These are phyloP conservation scores for Mormoops blainvillei DNA, from an alignment of 2,113 vertebrate species.

Conservation along the genomic window DNA sequence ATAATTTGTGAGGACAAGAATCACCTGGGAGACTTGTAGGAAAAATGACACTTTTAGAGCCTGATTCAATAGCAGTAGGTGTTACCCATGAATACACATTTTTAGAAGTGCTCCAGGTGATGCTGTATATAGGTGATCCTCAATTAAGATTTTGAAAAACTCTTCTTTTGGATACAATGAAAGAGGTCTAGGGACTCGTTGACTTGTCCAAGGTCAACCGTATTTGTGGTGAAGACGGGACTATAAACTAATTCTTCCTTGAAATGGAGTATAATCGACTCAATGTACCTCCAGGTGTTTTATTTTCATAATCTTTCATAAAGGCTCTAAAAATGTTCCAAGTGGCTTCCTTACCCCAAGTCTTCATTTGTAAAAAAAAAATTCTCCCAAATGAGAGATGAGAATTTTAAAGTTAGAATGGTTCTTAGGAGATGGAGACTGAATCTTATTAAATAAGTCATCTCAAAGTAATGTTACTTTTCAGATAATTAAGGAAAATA, in stretches of 20 bases:
- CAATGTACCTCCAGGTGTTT: neutral
- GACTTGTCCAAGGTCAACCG: neutral
- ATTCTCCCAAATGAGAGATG: neutral
- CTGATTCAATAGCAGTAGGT: neutral
- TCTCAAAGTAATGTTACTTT: conserved; percentile 38
- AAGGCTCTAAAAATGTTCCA: conserved; percentile 3
- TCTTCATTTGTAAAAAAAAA: conserved; percentile 5
- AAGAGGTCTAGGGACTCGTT: neutral
- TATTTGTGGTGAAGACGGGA: neutral
- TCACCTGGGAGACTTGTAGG: neutral
- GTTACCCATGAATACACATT: neutral
- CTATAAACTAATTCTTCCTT: neutral
- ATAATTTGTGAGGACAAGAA: neutral
- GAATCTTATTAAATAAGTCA: conserved; percentile 40
- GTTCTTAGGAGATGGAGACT: neutral
- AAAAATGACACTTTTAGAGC: neutral
- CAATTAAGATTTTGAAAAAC: neutral
- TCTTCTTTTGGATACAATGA: neutral
- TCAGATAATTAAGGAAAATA: conserved; percentile 34
- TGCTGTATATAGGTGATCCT: neutral
- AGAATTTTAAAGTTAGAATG: conserved; percentile 20
- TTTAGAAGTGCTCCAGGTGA: neutral
- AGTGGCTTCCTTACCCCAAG: neutral
- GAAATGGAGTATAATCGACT: neutral
- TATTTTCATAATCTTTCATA: conserved; percentile 30